Conservation (phyloP, 2,797 vertebrate species). For the Scomberomorus guttatus region DNA sequence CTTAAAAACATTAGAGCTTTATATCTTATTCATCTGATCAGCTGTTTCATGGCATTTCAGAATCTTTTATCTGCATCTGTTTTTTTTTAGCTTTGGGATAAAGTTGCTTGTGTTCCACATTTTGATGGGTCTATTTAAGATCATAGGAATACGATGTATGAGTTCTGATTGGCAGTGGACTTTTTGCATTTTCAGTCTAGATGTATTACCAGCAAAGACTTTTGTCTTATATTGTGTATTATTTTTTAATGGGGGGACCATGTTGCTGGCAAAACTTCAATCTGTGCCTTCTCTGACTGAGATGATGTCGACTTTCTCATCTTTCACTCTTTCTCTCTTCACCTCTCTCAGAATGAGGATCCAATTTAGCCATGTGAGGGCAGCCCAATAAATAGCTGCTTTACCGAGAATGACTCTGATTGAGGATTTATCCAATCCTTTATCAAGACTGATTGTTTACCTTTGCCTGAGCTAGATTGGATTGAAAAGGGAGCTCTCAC, state of each 20-base stretch:
- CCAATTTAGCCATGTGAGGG: slow-evolving; percentile 79
- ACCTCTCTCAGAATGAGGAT: slow-evolving; percentile 62
- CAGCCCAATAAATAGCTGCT: slow-evolving; percentile 80
- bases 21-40: slow-evolving; percentile 71
- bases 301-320: slow-evolving; percentile 44
- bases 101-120: slow-evolving; percentile 58
- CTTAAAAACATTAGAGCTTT: slow-evolving; percentile 57
- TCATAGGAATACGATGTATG: slow-evolving; percentile 66
- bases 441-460: slow-evolving; percentile 88
- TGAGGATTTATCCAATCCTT: slow-evolving; percentile 86
- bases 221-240: slow-evolving; percentile 9
- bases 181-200: slow-evolving; percentile 38
- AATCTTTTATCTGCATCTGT: slow-evolving; percentile 56
- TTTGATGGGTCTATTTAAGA: slow-evolving; percentile 65
- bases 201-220: too few species aligned
- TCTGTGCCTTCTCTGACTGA: not conserved
- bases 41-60: slow-evolving; percentile 44
- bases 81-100: slow-evolving; percentile 55
- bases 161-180: slow-evolving; percentile 54
- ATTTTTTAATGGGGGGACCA: slow-evolving; percentile 43
- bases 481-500: slow-evolving; percentile 74
- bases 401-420: slow-evolving; percentile 83
- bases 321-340: slow-evolving; percentile 24
- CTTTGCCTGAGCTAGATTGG: slow-evolving; percentile 81
- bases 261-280: slow-evolving; percentile 44